Conservation (phyloP, 2,113 vertebrate species). For the Elephantulus edwardii region DNA sequence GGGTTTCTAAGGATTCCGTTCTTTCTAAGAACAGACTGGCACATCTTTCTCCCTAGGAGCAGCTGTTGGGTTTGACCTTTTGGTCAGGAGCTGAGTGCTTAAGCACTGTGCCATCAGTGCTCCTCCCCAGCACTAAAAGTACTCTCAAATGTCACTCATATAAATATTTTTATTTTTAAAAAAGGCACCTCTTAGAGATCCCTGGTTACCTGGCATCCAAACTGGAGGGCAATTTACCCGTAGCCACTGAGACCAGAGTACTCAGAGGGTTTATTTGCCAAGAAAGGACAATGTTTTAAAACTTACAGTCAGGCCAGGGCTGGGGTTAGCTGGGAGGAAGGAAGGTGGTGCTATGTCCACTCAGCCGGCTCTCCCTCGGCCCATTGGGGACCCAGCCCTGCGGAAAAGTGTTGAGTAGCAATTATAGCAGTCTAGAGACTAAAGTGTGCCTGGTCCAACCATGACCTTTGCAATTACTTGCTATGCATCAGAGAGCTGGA, state of each 20-base stretch:
- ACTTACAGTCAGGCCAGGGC: too few relatives aligned
- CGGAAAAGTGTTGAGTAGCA: too few relatives aligned
- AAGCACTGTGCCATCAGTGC: too few relatives aligned
- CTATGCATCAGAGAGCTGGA: too few relatives aligned
- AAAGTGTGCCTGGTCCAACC: too few relatives aligned
- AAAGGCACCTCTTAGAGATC: not conserved
- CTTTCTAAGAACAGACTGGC: not conserved
- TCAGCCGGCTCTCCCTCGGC: too few relatives aligned
- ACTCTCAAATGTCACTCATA: too few relatives aligned
- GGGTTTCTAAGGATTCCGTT: not conserved
- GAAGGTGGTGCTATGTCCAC: not conserved
- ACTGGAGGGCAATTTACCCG: not conserved
- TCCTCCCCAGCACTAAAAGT: not conserved
- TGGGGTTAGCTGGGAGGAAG: not conserved
- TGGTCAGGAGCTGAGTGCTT: not conserved
- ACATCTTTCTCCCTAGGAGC: too few relatives aligned
- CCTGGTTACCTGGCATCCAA: not conserved
- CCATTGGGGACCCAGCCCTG: not conserved
- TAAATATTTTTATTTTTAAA: too few relatives aligned
- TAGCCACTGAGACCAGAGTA: not conserved
- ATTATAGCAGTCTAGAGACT: too few relatives aligned
- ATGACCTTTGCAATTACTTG: too few relatives aligned
- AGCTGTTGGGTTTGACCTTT: not conserved
- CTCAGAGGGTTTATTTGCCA: fast-evolving
- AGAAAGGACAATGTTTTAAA: fast-evolving